Percentiles rank a stretch among this genome's conserved stretches.
These are phyloP conservation scores for Puffinus mauretanicus DNA, from an alignment of 2,113 vertebrate species.

Conservation along the genomic window DNA sequence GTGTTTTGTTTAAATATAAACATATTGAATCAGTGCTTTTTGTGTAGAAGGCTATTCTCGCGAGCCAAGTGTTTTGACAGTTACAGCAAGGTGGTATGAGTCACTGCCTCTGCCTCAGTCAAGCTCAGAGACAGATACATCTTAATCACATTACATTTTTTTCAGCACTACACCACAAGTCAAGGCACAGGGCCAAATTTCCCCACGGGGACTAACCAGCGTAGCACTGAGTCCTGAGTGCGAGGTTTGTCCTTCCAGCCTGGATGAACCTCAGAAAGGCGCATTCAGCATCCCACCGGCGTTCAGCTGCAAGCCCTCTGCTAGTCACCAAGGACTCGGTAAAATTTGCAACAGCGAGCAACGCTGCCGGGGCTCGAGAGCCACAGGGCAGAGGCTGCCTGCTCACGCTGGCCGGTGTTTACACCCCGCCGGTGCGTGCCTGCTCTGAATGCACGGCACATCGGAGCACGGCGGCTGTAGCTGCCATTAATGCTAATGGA, in stretches of 20 bases:
- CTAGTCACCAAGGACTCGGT: not conserved
- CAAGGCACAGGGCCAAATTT: constrained; percentile 28
- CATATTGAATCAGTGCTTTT: constrained; percentile 56
- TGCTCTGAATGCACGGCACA: not conserved
- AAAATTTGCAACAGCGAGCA: not conserved
- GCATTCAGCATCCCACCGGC: not conserved
- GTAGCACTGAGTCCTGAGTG: not conserved
- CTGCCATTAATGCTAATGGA: constrained; percentile 57
- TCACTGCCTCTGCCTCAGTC: constrained; percentile 53
- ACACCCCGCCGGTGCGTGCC: accelerated
- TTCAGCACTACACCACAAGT: constrained; percentile 7
- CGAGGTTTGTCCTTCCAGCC: constrained; percentile 28
- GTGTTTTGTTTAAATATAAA: constrained; percentile 64
- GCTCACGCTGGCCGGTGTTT: not conserved
- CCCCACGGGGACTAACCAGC: not conserved
- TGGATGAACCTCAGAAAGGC: not conserved
- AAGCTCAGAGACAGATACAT: constrained; percentile 34
- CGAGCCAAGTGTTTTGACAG: constrained; percentile 66
- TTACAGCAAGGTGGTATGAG: constrained; percentile 58
- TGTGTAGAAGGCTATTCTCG: constrained; percentile 47
- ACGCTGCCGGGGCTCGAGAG: not conserved
- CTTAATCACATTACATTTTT: constrained; percentile 47
- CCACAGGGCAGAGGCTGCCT: not conserved
- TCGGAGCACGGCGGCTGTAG: not conserved
- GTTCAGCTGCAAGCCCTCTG: not conserved